Conservation (phyloP, 1,140 invertebrate genomes). For the Galendromus occidentalis region DNA sequence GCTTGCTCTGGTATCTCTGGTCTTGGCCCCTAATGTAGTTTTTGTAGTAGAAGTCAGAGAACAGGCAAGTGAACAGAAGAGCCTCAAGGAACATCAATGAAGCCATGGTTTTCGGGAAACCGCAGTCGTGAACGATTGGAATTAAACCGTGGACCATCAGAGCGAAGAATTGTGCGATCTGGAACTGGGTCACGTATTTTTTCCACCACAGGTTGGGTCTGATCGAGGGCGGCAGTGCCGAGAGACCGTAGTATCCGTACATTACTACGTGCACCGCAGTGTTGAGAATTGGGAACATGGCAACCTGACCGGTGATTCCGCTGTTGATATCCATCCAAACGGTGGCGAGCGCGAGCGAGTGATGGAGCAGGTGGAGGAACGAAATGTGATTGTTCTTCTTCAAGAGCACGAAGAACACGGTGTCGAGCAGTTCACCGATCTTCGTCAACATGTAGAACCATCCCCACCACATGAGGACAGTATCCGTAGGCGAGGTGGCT, state of each 20-base stretch:
- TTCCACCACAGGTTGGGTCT: constrained; percentile 36
- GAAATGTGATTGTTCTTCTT: constrained; percentile 70
- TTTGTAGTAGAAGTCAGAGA: constrained; percentile 10
- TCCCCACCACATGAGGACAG: not conserved
- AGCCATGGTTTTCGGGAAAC: constrained; percentile 8
- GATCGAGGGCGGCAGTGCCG: constrained; percentile 41
- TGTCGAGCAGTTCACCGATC: constrained; percentile 76
- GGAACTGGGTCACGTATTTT: constrained; percentile 33
- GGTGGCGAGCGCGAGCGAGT: constrained; percentile 62
- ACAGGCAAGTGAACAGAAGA: not conserved
- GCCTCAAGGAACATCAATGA: constrained; percentile 3
- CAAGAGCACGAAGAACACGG: constrained; percentile 67
- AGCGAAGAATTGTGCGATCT: constrained; percentile 26
- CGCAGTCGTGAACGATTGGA: not conserved
- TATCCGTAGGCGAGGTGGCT: not conserved
- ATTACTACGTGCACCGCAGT: constrained; percentile 41
- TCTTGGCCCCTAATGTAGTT: constrained; percentile 7
- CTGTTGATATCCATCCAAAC: constrained; percentile 9
- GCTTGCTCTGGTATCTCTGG: not conserved
- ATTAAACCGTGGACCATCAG: constrained; percentile 4
- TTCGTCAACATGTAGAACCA: constrained; percentile 97
- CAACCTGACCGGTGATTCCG: constrained; percentile 5
- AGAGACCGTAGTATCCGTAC: constrained; percentile 65
- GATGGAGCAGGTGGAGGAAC: constrained; percentile 76
- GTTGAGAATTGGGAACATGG: constrained; percentile 23